phyloP scores from a whole-genome alignment of 2,797 vertebrate species.

The Chrysocyon brachyurus region DNA sequence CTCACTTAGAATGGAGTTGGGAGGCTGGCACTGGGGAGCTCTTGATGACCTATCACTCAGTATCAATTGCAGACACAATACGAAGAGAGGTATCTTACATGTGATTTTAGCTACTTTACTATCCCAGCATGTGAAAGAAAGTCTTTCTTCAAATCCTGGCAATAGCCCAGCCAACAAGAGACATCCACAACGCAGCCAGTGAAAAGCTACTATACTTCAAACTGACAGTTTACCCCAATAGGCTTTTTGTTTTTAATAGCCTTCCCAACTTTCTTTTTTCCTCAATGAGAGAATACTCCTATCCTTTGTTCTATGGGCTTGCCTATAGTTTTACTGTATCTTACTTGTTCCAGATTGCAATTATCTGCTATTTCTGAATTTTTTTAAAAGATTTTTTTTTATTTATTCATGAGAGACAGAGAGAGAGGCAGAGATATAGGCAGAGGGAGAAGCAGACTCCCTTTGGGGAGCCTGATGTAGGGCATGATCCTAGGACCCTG shows the following conservation, averaged over 20 bases:
- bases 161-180: background rate
- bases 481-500: too few relatives aligned
- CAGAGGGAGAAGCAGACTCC: too few relatives aligned
- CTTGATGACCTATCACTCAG: background rate
- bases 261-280: background rate
- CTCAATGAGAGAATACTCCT: background rate
- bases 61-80: background rate
- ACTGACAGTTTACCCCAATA: background rate
- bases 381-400: too few relatives aligned
- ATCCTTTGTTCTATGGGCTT: background rate
- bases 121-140: background rate
- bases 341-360: background rate
- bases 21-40: background rate
- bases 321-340: background rate
- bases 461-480: too few relatives aligned
- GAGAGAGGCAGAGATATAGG: too few relatives aligned
- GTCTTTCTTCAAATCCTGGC: background rate
- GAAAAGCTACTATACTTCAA: background rate
- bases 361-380: background rate
- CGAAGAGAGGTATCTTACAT: background rate
- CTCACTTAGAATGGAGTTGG: background rate
- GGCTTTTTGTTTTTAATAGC: background rate
- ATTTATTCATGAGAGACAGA: too few relatives aligned
- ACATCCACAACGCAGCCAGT: background rate
- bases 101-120: background rate